Conservation (phyloP, 2,113 vertebrate genomes). For the Passer domesticus region DNA sequence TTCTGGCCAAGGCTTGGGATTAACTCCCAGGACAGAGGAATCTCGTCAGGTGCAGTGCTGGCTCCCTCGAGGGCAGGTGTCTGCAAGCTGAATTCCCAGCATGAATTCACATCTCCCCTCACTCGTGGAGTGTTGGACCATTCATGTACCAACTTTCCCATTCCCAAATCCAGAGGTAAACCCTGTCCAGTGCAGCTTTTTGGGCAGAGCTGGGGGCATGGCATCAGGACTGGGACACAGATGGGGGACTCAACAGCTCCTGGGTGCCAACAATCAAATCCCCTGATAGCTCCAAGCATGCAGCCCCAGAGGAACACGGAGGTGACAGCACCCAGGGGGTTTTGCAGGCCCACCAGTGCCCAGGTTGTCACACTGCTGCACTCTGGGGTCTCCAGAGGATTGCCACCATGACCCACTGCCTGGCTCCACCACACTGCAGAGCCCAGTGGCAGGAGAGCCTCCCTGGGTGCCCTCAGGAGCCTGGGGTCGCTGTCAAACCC, state of each 20-base stretch:
- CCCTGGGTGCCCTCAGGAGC: background rate
- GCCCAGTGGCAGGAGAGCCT: background rate
- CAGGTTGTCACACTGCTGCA: background rate
- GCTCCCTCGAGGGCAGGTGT: background rate
- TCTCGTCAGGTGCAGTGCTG: background rate
- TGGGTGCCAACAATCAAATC: background rate
- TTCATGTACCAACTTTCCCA: background rate
- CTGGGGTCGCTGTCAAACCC: background rate
- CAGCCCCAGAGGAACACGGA: fast-evolving
- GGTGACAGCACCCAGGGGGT: background rate
- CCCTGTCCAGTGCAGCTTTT: background rate
- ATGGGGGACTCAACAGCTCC: fast-evolving
- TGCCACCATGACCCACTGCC: background rate
- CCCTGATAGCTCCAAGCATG: background rate
- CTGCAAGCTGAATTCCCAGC: background rate
- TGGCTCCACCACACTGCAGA: background rate
- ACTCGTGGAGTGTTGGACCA: fast-evolving
- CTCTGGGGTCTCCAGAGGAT: background rate
- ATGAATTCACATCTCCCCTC: background rate
- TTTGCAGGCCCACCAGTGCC: background rate
- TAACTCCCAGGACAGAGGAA: background rate
- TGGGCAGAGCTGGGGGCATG: background rate
- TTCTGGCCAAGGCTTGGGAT: background rate
- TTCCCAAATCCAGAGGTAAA: background rate
- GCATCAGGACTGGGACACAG: background rate